phyloP scores from a whole-genome alignment of 2,113 vertebrate species.

The Rhegmatorhina hoffmannsi region DNA sequence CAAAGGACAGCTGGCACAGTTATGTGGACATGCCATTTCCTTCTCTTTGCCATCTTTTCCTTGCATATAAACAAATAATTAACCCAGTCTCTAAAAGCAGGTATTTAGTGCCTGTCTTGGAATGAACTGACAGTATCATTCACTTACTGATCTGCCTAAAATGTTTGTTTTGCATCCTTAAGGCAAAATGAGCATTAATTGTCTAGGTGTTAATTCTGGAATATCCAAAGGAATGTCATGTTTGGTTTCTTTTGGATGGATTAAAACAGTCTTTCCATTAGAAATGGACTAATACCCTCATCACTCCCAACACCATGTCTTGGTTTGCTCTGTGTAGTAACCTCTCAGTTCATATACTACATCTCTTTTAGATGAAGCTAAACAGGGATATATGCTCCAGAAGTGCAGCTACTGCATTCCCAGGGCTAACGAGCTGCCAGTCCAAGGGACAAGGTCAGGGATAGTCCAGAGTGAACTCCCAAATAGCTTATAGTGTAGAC shows the following conservation, averaged over 20 bases:
- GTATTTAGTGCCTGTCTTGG: not conserved
- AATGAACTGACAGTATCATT: not conserved
- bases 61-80: not conserved
- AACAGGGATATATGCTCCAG: not conserved
- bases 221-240: not conserved
- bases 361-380: not conserved
- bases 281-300: not conserved
- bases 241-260: not conserved
- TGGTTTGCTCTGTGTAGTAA: not conserved
- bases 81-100: not conserved
- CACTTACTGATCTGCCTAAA: not conserved
- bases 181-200: not conserved
- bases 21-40: not conserved
- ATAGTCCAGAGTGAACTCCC: not conserved
- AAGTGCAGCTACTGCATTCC: not conserved
- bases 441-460: not conserved
- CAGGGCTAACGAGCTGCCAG: slow-evolving; percentile 7
- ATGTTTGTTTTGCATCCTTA: not conserved
- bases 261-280: not conserved
- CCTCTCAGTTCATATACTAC: not conserved
- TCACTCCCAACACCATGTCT: not conserved
- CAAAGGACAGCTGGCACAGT: not conserved
- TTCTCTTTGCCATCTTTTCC: not conserved
- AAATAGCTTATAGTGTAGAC: not conserved
- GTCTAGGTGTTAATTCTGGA: not conserved